A percentile compares a stretch with the other conserved stretches of the same genome.
phyloP scores from a whole-genome alignment of 2,888 invertebrate species.

The Lottia scabra region DNA sequence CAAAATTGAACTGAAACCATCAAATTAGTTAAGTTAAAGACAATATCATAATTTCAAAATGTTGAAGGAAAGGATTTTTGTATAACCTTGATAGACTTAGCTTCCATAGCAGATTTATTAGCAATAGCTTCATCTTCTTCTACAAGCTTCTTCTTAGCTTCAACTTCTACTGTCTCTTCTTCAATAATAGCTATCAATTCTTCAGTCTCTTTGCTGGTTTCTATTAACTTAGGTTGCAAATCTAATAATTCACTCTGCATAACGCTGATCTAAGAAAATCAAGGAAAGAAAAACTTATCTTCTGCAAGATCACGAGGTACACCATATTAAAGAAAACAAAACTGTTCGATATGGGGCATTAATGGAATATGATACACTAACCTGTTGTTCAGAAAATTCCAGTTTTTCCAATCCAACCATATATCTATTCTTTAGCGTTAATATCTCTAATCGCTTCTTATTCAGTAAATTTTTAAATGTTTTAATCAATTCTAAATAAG shows the following conservation, averaged over 20 bases:
- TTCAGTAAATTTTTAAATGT: conserved; percentile 67
- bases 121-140: conserved; percentile 65
- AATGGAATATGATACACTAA: too few species aligned
- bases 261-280: conserved; percentile 50
- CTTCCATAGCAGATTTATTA: conserved; percentile 61
- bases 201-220: conserved; percentile 65
- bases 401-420: conserved; percentile 67
- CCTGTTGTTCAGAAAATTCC: conserved; percentile 67
- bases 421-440: conserved; percentile 76
- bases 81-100: conserved; percentile 66
- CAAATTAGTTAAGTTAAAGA: too few species aligned
- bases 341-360: neutral
- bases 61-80: too few species aligned
- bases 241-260: conserved; percentile 67
- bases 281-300: neutral
- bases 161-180: conserved; percentile 65
- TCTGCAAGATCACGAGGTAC: too few species aligned
- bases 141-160: conserved; percentile 63
- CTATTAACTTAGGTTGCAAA: conserved; percentile 64
- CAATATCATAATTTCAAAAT: too few species aligned
- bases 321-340: too few species aligned
- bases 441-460: conserved; percentile 64
- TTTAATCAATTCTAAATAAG: conserved; percentile 68
- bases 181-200: conserved; percentile 67
- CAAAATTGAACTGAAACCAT: too few species aligned